Evolutionary conservation across 2,797 vertebrate species (phyloP).

Genomic region (Ctenopoma kingsleyae): DNA sequence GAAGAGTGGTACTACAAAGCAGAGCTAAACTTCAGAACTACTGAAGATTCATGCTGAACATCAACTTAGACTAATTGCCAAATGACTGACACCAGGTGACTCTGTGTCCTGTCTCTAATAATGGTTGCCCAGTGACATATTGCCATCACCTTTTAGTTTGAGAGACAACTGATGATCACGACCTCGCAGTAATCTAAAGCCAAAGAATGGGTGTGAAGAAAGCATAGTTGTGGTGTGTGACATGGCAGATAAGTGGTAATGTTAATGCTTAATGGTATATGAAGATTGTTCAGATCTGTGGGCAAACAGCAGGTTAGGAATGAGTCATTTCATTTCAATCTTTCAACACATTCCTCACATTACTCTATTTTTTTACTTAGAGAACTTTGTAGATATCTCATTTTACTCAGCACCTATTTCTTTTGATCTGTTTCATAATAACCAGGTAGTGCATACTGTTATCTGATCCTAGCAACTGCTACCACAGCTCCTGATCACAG

Average conservation of each 20-base stretch:
- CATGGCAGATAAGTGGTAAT: background rate
- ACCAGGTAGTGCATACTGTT: background rate
- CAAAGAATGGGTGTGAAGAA: constrained; percentile 1
- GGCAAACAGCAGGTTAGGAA: no score
- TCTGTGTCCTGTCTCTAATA: constrained; percentile 26
- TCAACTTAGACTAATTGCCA: background rate
- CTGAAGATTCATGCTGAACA: background rate
- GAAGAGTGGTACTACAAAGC: background rate
- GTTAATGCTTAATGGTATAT: no score
- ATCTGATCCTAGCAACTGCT: no score
- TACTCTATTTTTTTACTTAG: no score
- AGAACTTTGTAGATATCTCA: no score
- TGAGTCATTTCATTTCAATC: no score
- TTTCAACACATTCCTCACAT: no score
- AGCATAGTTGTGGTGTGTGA: background rate
- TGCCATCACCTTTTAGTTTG: background rate
- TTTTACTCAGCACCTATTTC: no score
- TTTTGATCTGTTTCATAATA: no score
- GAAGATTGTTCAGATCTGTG: no score
- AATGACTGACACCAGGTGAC: constrained; percentile 12
- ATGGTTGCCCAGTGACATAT: constrained; percentile 24
- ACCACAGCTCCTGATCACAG: background rate
- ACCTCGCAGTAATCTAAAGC: background rate
- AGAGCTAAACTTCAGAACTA: constrained; percentile 1
- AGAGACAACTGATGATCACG: constrained; percentile 1